Evolutionary conservation across 2,888 invertebrate genomes (phyloP).

Genomic region (Erebia epiphron): DNA sequence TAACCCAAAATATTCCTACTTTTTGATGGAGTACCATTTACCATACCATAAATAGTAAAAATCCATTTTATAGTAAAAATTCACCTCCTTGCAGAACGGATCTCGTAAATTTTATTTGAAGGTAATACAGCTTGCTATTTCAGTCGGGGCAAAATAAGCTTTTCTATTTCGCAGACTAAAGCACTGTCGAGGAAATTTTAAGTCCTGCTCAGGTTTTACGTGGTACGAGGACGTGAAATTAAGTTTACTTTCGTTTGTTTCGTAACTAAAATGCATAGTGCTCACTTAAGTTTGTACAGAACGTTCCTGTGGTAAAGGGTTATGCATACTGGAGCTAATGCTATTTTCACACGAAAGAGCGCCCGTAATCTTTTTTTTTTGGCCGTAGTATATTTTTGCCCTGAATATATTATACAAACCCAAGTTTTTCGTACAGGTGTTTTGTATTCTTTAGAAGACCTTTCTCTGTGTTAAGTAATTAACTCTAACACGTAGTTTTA

Average conservation of each 20-base stretch:
- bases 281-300: conserved; percentile 19
- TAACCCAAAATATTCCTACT: background rate
- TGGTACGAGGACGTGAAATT: conserved; percentile 33
- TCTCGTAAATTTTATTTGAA: conserved; percentile 24
- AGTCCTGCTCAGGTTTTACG: conserved; percentile 27
- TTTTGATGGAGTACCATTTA: too few species aligned
- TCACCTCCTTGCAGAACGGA: conserved; percentile 7
- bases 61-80: background rate
- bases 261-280: conserved; percentile 29
- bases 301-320: conserved; percentile 19
- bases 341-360: too few species aligned
- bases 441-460: background rate
- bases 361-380: too few species aligned
- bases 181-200: conserved; percentile 22
- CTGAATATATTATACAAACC: background rate
- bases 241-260: conserved; percentile 38
- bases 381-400: too few species aligned
- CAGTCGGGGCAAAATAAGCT: conserved; percentile 21
- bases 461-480: background rate
- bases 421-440: background rate
- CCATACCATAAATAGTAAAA: too few species aligned
- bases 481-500: background rate
- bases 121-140: conserved; percentile 23
- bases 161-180: conserved; percentile 20
- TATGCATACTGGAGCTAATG: conserved; percentile 7